A percentile compares a stretch with the other conserved stretches of the same genome.
Conservation (phyloP, 1,140 invertebrate species). For the Aphelinus certus region DNA sequence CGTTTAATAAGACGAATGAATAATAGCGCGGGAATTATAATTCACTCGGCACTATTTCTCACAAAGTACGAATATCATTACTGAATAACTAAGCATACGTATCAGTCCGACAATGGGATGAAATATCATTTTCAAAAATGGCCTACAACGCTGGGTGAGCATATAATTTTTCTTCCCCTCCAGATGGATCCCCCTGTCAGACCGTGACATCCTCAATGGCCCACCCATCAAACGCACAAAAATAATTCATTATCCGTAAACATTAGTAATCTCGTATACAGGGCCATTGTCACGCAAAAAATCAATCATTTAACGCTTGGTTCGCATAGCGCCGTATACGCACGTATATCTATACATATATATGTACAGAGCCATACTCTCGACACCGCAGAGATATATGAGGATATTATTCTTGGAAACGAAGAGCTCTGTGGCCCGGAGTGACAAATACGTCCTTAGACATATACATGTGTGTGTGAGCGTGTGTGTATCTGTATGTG, state of each 20-base stretch:
- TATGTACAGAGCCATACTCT: neutral
- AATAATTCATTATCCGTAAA: slow-evolving; percentile 27
- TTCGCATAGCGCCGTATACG: neutral
- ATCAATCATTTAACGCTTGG: slow-evolving; percentile 25
- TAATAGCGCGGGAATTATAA: too few relatives aligned
- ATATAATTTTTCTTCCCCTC: too few relatives aligned
- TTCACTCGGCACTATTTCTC: too few relatives aligned
- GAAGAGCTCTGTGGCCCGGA: neutral
- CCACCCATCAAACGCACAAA: neutral
- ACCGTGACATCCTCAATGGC: neutral
- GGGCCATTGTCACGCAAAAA: neutral
- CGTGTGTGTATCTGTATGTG: slow-evolving; percentile 11
- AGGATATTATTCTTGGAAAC: slow-evolving; percentile 31
- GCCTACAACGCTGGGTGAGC: too few relatives aligned
- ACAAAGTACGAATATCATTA: too few relatives aligned
- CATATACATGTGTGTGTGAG: slow-evolving; percentile 19
- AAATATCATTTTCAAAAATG: too few relatives aligned
- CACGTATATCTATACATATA: too few relatives aligned
- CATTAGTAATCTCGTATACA: neutral
- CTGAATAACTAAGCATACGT: too few relatives aligned
- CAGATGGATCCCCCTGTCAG: too few relatives aligned
- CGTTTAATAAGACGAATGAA: too few relatives aligned
- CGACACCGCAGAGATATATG: slow-evolving; percentile 31
- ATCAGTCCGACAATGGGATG: too few relatives aligned
- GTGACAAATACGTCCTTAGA: slow-evolving; percentile 31